Evolutionary conservation across 2,113 vertebrate species (phyloP).

Genomic region (Channa argus): DNA sequence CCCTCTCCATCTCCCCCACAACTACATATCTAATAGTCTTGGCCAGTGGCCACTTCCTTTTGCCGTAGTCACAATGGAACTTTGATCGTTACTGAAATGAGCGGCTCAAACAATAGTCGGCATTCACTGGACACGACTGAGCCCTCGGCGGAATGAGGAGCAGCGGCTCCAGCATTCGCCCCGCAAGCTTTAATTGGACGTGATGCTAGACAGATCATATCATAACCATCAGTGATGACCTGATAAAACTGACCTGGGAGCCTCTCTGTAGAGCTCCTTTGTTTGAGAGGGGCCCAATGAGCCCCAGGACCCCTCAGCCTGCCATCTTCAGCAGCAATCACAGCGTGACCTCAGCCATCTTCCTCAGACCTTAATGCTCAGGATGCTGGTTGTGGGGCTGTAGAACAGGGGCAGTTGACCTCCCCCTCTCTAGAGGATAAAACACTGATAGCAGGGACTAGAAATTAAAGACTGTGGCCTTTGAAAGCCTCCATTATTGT

Average conservation of each 20-base stretch:
- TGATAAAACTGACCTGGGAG: slow-evolving; percentile 78
- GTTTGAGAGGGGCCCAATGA: slow-evolving; percentile 63
- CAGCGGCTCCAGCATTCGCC: slow-evolving; percentile 57
- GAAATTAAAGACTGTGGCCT: slow-evolving; percentile 82
- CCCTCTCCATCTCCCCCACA: slow-evolving; percentile 68
- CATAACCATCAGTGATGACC: slow-evolving; percentile 82
- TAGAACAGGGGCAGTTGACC: slow-evolving; percentile 74
- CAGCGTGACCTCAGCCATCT: slow-evolving; percentile 72
- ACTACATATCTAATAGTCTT: slow-evolving; percentile 77
- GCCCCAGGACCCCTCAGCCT: slow-evolving; percentile 59
- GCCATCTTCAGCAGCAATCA: slow-evolving; percentile 72
- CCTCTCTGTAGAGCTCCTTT: slow-evolving; percentile 72
- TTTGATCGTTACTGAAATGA: slow-evolving; percentile 78
- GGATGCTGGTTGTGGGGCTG: slow-evolving; percentile 63
- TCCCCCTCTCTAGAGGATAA: slow-evolving; percentile 71
- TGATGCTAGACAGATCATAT: slow-evolving; percentile 83
- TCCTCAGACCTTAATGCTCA: slow-evolving; percentile 72
- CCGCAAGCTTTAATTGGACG: slow-evolving; percentile 78
- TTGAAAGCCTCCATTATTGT: slow-evolving; percentile 82
- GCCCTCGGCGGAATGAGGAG: slow-evolving; percentile 50
- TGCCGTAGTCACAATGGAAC: slow-evolving; percentile 76
- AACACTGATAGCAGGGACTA: slow-evolving; percentile 74
- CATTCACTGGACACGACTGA: slow-evolving; percentile 62
- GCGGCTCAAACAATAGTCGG: slow-evolving; percentile 75
- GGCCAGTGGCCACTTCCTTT: slow-evolving; percentile 75